Evolutionary conservation across 53 echinoderm and acorn worm species (phyloP), one percentile per base, ranked within the genome.

Genomic region (Patiria pectinifera): DNA sequence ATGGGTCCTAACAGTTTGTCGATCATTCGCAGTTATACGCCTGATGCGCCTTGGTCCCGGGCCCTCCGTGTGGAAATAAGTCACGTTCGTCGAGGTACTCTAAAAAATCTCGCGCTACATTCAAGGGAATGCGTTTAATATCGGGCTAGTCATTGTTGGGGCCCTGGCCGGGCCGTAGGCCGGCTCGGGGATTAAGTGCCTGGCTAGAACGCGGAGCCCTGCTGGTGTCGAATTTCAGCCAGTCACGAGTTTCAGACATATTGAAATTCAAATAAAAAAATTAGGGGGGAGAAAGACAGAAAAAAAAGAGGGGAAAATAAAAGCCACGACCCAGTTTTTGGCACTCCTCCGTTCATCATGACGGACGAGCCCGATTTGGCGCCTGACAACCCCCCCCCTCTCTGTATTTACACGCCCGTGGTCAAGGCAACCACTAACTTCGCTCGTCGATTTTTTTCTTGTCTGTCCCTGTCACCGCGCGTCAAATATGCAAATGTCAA

Each of bases 71-170:
- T 87, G 87, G 87, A 87, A 87, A 87, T 87, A 87, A 87, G 87
- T 87, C 87, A 87, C 87, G 87, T 87, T 87, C 87, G 47, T 43
- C 76, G n/a, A 61, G 87, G 87, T 87, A 78, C 78, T 76, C 61
- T 87, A 87, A 87, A 78, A 71, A 87, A 78, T 60, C 87, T 77
- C 47, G 87, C 87, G 87, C 85, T 59, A 62, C 85, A 92, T 92
- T 85, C 85, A 74, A 78, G 85, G 92, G 92, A 92, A 92, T 92
- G 79, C 84, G 92, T 92, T 92, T 92, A 92, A 92, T 92, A 92
- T 92, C 76, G 92, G 79, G 83, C 85, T 77, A 62, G 85, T 85
- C 85, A 77, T 91, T 92, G 84, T 84, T 25, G 85, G 84, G 85
- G 26, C 46, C 72, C 43, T 48, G 62, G 22, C 66, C 82, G 13